Evolutionary conservation across 2,113 vertebrate species (phyloP), one percentile per base, ranked within the genome.

Genomic region (Silurus asotus): DNA sequence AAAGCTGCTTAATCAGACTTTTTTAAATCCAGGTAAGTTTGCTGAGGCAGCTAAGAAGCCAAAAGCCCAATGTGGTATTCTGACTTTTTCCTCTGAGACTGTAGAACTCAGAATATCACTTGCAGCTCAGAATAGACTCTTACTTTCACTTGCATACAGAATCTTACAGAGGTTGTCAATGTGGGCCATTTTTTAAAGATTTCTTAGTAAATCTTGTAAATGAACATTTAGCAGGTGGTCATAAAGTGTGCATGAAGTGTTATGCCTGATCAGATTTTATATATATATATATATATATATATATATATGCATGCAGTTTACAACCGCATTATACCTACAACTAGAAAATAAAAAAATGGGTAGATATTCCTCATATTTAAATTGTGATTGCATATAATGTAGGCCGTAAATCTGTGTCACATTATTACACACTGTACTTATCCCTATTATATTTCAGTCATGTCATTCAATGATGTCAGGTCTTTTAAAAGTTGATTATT

Each of bases 31-130:
- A 67, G 61, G 79, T 84, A 25, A 48, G 56, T 86, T 86, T 62
- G 72, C 81, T 65, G 64, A 85, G 69, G 61, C 69, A 83, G 65
- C 64, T 81, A 49, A 76, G 53, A 67, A 81, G 55, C 61, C 82
- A 67, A 75, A 72, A 80, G 53, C 64, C 64, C 61, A 87, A 74
- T 89, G 56, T 81, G 70, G 83, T 87, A 25, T 87, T n/a, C 19
- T 87, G 82, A 79, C 49, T 77, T 56, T 23, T 76, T 53, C 72
- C 62, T 74, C 25, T 53, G 82, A 76, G 51, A 81, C 55, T 59
- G 20, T 76, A 81, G 86, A 81, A 75, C 51, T 55, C 79, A 74
- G 51, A 85, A 83, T 55, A 83, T n/a, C 0, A 1, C 79, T 58
- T 75, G 61, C 67, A 84, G 59, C 69, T 55, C 45, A 81, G n/a